These are phyloP conservation scores for Dolichotis patagonum DNA, from an alignment of 2,113 vertebrate species.

Conservation along the genomic window DNA sequence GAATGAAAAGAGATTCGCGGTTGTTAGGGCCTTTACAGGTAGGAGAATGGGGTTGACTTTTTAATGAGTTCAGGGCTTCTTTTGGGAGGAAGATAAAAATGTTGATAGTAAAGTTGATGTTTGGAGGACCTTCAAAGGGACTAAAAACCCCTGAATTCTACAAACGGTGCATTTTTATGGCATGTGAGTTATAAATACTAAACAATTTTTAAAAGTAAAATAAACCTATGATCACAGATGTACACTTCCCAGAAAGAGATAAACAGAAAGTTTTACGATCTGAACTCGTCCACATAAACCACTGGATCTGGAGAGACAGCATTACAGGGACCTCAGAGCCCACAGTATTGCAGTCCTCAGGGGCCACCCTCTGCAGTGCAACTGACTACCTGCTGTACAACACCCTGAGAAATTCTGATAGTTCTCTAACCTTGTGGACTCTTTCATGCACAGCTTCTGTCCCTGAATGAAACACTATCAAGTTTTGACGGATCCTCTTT, in stretches of 20 bases:
- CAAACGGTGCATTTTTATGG: not conserved
- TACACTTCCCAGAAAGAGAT: not conserved
- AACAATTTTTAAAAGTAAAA: not conserved
- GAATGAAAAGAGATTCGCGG: not conserved
- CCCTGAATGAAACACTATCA: not conserved
- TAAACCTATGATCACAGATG: not conserved
- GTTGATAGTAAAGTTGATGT: not conserved
- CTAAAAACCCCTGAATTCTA: not conserved
- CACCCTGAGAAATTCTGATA: not conserved
- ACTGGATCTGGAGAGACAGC: not conserved
- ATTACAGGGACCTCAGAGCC: not conserved
- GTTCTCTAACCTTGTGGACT: not conserved
- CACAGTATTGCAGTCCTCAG: not conserved
- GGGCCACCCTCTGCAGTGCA: accelerated
- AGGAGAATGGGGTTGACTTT: not conserved
- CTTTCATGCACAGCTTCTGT: not conserved
- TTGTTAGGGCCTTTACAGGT: not conserved
- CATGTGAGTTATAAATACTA: not conserved
- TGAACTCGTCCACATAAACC: not conserved
- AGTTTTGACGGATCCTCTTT: not conserved
- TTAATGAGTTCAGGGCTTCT: not conserved
- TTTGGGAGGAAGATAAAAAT: not conserved
- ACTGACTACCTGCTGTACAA: not conserved
- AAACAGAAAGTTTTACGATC: not conserved
- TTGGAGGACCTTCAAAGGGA: not conserved